A percentile compares a stretch with the other conserved stretches of the same genome.
These are phyloP conservation scores for Archips crataeganus DNA, from an alignment of 2,888 invertebrate species.

Conservation along the genomic window DNA sequence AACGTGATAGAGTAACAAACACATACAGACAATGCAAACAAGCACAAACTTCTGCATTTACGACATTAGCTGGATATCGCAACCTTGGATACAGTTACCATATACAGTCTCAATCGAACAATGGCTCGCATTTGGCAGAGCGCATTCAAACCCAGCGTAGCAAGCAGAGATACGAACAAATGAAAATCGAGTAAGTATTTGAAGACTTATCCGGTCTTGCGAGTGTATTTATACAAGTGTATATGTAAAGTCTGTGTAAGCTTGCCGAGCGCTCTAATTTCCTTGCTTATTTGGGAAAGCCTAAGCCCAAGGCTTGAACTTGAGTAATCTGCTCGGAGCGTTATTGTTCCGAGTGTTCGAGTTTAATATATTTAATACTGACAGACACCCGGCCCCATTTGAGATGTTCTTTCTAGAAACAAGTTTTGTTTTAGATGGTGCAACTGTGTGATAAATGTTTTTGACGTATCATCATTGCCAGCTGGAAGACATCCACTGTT, in stretches of 20 bases:
- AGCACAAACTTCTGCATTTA: too few species aligned
- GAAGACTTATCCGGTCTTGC: constrained; percentile 19
- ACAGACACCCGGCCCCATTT: neutral
- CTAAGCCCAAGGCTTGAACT: constrained; percentile 35
- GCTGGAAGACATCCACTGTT: too few species aligned
- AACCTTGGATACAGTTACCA: neutral
- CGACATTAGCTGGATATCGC: too few species aligned
- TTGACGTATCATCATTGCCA: too few species aligned
- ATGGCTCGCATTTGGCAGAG: neutral
- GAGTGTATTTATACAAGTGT: constrained; percentile 3
- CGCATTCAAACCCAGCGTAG: constrained; percentile 4
- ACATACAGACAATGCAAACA: too few species aligned
- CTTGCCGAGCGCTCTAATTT: constrained; percentile 27
- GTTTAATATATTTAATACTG: constrained; percentile 27
- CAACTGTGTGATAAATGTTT: neutral
- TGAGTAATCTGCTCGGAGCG: constrained; percentile 36
- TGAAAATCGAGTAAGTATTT: constrained; percentile 30
- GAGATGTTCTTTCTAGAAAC: neutral
- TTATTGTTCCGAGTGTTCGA: constrained; percentile 27
- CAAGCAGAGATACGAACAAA: constrained; percentile 15
- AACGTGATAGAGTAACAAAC: too few species aligned
- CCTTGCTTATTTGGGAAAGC: constrained; percentile 34
- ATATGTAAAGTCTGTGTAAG: constrained; percentile 3
- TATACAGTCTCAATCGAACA: neutral
- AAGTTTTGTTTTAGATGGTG: neutral